Conservation (phyloP, 2,888 invertebrate genomes). For the Cryptops parisi region DNA sequence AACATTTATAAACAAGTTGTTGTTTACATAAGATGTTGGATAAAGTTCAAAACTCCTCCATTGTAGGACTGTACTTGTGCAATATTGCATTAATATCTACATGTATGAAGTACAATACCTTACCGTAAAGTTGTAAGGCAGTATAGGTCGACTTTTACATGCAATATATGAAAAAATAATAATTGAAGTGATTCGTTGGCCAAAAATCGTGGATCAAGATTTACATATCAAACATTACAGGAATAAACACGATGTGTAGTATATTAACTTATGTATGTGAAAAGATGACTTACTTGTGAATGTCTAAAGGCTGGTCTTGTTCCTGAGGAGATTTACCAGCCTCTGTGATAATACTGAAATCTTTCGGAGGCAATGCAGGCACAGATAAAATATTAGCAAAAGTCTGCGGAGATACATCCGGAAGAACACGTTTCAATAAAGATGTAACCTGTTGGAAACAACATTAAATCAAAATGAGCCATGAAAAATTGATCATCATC, state of each 20-base stretch:
- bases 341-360: constrained; percentile 55
- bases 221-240: too few species aligned
- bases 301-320: constrained; percentile 36
- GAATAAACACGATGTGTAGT: too few species aligned
- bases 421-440: constrained; percentile 67
- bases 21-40: too few species aligned
- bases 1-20: too few species aligned
- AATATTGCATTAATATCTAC: too few species aligned
- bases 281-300: constrained; percentile 34
- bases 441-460: constrained; percentile 52
- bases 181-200: not conserved
- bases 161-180: not conserved
- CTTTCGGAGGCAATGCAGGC: constrained; percentile 51
- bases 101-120: too few species aligned
- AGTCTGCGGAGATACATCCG: constrained; percentile 72
- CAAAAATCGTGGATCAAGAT: too few species aligned
- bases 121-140: too few species aligned
- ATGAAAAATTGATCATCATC: not conserved
- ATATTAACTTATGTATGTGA: too few species aligned
- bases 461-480: not conserved
- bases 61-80: too few species aligned
- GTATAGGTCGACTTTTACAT: too few species aligned
- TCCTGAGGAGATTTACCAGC: constrained; percentile 37
- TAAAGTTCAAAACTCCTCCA: too few species aligned
- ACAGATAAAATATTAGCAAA: constrained; percentile 63